phyloP scores from a whole-genome alignment of 2,888 invertebrate genomes.

The Notodonta ziczac region DNA sequence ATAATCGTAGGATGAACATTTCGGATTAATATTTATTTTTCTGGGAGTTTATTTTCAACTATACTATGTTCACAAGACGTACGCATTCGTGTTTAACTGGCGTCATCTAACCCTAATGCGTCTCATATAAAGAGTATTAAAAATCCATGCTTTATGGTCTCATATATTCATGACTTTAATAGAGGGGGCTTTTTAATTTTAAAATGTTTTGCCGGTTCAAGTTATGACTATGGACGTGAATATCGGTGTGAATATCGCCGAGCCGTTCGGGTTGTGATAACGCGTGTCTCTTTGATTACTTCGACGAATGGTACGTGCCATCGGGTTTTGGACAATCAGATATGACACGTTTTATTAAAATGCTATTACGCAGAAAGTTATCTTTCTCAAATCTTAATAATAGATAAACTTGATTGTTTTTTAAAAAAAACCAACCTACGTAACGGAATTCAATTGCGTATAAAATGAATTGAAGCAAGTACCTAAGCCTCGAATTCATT shows the following conservation, averaged over 20 bases:
- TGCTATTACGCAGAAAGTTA: slow-evolving; percentile 13
- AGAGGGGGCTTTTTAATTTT: too few relatives aligned
- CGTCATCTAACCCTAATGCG: too few relatives aligned
- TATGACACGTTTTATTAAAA: slow-evolving; percentile 48
- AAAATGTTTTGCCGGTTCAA: too few relatives aligned
- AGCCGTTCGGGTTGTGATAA: slow-evolving; percentile 37
- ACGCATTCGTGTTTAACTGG: too few relatives aligned
- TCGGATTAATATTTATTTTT: too few relatives aligned
- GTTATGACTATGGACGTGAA: background rate
- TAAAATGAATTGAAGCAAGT: background rate
- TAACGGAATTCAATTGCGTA: background rate
- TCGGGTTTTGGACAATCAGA: slow-evolving; percentile 46
- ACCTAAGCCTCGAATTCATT: background rate
- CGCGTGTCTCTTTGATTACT: slow-evolving; percentile 37
- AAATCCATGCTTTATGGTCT: too few relatives aligned
- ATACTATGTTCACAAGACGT: too few relatives aligned
- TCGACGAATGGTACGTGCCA: slow-evolving; percentile 36
- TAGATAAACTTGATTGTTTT: background rate
- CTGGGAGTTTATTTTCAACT: too few relatives aligned
- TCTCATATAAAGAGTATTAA: too few relatives aligned
- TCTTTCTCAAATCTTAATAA: background rate
- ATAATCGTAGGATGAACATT: too few relatives aligned
- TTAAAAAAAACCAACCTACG: background rate
- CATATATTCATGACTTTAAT: too few relatives aligned
- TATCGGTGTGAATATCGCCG: background rate